Percentiles rank a stretch among this genome's conserved stretches.
These are phyloP conservation scores for Mythimna albipuncta DNA, from an alignment of 2,888 invertebrate genomes.

Conservation along the genomic window DNA sequence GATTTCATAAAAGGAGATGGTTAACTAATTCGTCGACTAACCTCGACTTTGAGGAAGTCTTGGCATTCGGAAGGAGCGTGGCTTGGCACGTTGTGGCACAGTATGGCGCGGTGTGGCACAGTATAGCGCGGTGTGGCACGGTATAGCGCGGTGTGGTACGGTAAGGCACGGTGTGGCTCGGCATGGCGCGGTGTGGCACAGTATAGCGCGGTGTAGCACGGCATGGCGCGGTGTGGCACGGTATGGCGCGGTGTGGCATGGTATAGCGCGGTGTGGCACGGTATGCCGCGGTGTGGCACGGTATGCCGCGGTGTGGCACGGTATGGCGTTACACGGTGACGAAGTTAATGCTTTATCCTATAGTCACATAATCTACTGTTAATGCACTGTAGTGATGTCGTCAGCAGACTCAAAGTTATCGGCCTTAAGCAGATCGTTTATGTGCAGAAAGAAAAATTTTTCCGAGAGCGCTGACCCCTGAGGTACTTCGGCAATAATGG, in stretches of 20 bases:
- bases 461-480: too few relatives aligned
- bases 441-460: too few relatives aligned
- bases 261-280: background rate
- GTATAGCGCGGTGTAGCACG: too few relatives aligned
- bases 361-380: too few relatives aligned
- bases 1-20: slow-evolving; percentile 27
- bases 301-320: too few relatives aligned
- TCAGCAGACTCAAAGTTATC: too few relatives aligned
- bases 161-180: too few relatives aligned
- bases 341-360: too few relatives aligned
- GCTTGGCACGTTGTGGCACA: background rate
- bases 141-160: background rate
- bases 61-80: background rate
- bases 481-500: too few relatives aligned
- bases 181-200: background rate
- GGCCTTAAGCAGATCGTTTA: too few relatives aligned
- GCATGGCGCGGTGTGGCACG: background rate
- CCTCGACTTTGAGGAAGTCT: slow-evolving; percentile 17
- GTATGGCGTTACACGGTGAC: background rate
- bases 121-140: background rate
- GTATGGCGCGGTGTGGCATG: background rate
- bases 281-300: background rate
- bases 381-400: too few relatives aligned
- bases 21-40: slow-evolving; percentile 22
- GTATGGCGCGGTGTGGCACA: background rate